Percentiles rank a stretch among this genome's conserved stretches.
Conservation (phyloP, 1,140 invertebrate species). For the Leptinotarsa lineolata region DNA sequence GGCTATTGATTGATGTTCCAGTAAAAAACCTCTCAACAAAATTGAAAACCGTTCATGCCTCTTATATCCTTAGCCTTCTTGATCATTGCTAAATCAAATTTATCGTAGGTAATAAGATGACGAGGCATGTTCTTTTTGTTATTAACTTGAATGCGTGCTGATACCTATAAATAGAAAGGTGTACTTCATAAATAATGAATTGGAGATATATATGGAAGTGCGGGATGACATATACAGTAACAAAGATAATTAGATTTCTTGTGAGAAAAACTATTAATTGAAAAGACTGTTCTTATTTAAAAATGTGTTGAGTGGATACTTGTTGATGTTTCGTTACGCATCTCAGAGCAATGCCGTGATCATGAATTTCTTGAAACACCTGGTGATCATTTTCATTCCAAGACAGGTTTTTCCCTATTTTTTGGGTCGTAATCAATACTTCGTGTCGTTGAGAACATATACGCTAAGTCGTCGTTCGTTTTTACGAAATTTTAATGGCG, state of each 20-base stretch:
- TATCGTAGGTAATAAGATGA: slow-evolving; percentile 14
- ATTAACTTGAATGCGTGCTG: neutral
- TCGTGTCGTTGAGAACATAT: no score
- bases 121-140: neutral
- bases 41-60: slow-evolving; percentile 18
- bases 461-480: no score
- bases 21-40: neutral
- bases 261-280: neutral
- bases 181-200: slow-evolving; percentile 15
- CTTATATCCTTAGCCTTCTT: slow-evolving; percentile 5
- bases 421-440: no score
- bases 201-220: slow-evolving; percentile 16
- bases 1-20: neutral
- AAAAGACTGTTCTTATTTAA: neutral
- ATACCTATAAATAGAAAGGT: slow-evolving; percentile 18
- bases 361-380: neutral
- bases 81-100: slow-evolving; percentile 19
- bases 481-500: no score
- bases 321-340: neutral
- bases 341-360: neutral
- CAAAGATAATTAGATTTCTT: slow-evolving; percentile 6
- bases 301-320: neutral
- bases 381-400: neutral
- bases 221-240: slow-evolving; percentile 16
- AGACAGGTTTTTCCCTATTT: no score